Evolutionary conservation across 1,140 invertebrate species (phyloP).

Genomic region (Drosophila sproati): DNA sequence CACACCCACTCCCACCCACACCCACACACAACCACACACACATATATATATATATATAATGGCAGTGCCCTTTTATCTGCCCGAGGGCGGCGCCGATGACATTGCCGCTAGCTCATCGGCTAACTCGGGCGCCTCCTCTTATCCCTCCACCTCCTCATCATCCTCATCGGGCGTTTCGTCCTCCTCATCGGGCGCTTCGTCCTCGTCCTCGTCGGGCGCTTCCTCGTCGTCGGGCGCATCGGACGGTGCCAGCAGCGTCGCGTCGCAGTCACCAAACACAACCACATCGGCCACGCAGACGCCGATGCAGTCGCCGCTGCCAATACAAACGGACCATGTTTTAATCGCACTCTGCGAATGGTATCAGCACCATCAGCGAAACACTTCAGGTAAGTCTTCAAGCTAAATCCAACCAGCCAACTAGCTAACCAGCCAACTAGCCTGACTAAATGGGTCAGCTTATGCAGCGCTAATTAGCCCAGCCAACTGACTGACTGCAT

Average conservation of each 20-base stretch:
- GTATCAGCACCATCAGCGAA: constrained; percentile 54
- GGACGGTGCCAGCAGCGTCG: constrained; percentile 75
- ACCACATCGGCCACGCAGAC: constrained; percentile 84
- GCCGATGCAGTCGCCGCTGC: constrained; percentile 79
- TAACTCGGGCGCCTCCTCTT: constrained; percentile 50
- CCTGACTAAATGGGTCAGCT: constrained; percentile 59
- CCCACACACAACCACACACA: constrained; percentile 7
- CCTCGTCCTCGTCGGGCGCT: constrained; percentile 51
- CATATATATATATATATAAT: constrained; percentile 55
- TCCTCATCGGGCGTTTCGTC: constrained; percentile 24
- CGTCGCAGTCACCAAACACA: constrained; percentile 78
- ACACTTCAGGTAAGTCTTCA: constrained; percentile 26
- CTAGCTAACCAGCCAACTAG: no score
- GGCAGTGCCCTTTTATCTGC: constrained; percentile 84
- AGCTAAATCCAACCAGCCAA: no score
- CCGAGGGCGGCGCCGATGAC: constrained; percentile 78
- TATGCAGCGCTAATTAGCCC: constrained; percentile 47
- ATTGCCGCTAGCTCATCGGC: constrained; percentile 69
- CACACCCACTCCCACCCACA: constrained; percentile 1
- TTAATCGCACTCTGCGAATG: constrained; percentile 79
- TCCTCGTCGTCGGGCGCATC: constrained; percentile 67
- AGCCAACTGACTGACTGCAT: constrained; percentile 23
- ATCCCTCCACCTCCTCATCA: constrained; percentile 48
- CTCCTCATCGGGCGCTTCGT: constrained; percentile 53
- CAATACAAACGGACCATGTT: constrained; percentile 68